Conservation (phyloP, 1,140 invertebrate species). For the Phocides pigmalion region DNA sequence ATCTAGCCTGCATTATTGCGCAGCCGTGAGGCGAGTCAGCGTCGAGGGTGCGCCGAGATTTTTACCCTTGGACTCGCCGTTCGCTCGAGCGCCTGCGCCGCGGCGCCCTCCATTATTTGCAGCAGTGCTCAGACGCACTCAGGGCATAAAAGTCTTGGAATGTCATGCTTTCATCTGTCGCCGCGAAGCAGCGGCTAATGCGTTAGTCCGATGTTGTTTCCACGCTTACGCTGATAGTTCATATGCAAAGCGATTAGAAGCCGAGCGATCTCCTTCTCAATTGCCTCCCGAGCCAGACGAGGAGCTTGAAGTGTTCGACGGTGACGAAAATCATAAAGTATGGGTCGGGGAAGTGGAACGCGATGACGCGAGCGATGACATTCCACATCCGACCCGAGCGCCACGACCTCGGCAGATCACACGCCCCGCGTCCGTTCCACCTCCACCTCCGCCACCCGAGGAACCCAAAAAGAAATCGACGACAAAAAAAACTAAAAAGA, state of each 20-base stretch:
- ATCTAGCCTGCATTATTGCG: slow-evolving; percentile 98
- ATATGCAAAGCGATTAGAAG: slow-evolving; percentile 93
- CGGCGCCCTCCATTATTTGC: slow-evolving; percentile 98
- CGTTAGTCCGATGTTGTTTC: slow-evolving; percentile 96
- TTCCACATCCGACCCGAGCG: slow-evolving; percentile 90
- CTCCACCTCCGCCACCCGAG: slow-evolving; percentile 89
- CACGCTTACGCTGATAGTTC: slow-evolving; percentile 97
- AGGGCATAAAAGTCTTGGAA: slow-evolving; percentile 99
- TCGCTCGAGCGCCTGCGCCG: slow-evolving; percentile 93
- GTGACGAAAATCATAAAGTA: slow-evolving; percentile 96
- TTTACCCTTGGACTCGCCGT: slow-evolving; percentile 97
- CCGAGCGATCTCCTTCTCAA: slow-evolving; percentile 69
- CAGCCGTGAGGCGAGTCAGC: slow-evolving; percentile 94
- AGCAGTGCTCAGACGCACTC: slow-evolving; percentile 96
- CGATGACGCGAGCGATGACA: slow-evolving; percentile 89
- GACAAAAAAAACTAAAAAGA: slow-evolving; percentile 84
- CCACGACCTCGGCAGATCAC: slow-evolving; percentile 91
- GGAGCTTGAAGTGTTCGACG: slow-evolving; percentile 92
- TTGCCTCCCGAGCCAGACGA: slow-evolving; percentile 87
- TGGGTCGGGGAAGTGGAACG: slow-evolving; percentile 93
- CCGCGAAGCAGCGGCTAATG: slow-evolving; percentile 96
- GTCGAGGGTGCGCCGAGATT: slow-evolving; percentile 92
- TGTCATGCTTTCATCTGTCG: slow-evolving; percentile 99
- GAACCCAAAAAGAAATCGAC: slow-evolving; percentile 84
- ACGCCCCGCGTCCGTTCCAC: slow-evolving; percentile 90